A percentile compares a stretch with the other conserved stretches of the same genome.
Conservation (phyloP, 2,888 invertebrate genomes). For the Hyposoter didymator region DNA sequence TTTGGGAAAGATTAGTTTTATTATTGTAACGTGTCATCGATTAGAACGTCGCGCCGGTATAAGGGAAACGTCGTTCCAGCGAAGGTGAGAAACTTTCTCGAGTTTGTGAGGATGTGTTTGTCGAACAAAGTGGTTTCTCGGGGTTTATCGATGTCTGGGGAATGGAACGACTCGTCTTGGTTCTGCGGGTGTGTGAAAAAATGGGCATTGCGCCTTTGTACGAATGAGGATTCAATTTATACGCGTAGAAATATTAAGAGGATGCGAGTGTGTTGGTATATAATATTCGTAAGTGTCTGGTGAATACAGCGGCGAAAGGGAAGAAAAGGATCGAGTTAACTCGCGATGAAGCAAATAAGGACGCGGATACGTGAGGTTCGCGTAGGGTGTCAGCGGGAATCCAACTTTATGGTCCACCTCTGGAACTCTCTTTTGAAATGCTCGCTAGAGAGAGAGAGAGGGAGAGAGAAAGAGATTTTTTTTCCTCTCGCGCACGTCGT, state of each 20-base stretch:
- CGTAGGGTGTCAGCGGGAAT: conserved; percentile 70
- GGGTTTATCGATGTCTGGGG: neutral
- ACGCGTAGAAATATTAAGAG: neutral
- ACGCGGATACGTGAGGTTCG: conserved; percentile 44
- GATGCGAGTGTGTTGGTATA: neutral
- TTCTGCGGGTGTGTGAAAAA: neutral
- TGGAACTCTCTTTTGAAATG: conserved; percentile 59
- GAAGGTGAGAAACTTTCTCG: conserved; percentile 37
- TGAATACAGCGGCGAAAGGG: conserved; percentile 22
- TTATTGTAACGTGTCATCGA: conserved; percentile 55
- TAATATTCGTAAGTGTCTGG: conserved; percentile 2
- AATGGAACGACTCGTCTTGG: neutral
- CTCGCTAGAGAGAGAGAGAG: conserved; percentile 13
- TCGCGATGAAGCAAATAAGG: conserved; percentile 43
- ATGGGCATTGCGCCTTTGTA: conserved; percentile 2
- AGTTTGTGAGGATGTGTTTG: conserved; percentile 47
- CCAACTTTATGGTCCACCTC: conserved; percentile 70
- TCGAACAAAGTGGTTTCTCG: conserved; percentile 46
- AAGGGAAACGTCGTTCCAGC: conserved; percentile 12
- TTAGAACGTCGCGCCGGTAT: neutral
- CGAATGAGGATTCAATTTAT: neutral
- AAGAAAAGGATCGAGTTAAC: conserved; percentile 44
- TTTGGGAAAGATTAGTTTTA: conserved; percentile 38
- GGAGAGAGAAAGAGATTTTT: conserved; percentile 47
- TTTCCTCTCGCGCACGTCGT: conserved; percentile 62